A percentile compares a stretch with the other conserved stretches of the same genome.
Conservation (phyloP, 1,140 invertebrate genomes). For the Sycophaga agraensis region DNA sequence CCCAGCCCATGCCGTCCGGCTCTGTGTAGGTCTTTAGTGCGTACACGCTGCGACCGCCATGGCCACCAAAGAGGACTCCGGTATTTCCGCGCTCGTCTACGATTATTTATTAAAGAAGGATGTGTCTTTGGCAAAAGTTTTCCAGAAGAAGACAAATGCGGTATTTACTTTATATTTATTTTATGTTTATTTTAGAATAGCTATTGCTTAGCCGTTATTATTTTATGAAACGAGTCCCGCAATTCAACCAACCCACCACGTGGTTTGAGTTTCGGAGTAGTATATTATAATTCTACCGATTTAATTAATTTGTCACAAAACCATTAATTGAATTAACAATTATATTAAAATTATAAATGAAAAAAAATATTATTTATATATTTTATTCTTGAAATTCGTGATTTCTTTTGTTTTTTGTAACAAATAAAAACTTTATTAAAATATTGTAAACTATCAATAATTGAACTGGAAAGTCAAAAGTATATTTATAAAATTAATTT, state of each 20-base stretch:
- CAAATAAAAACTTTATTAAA: too few relatives aligned
- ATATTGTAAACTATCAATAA: too few relatives aligned
- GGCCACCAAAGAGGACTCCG: slow-evolving; percentile 40
- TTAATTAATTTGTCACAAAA: background rate
- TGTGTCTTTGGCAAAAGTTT: slow-evolving; percentile 60
- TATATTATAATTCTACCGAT: background rate
- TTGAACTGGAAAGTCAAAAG: too few relatives aligned
- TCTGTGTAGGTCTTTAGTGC: background rate
- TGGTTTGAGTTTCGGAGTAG: slow-evolving; percentile 24
- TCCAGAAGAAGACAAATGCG: slow-evolving; percentile 63
- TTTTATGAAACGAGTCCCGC: slow-evolving; percentile 25
- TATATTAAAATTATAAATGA: too few relatives aligned
- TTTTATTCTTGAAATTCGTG: too few relatives aligned
- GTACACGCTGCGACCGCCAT: slow-evolving; percentile 35
- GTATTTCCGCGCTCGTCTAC: slow-evolving; percentile 56
- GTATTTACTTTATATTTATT: slow-evolving; percentile 49
- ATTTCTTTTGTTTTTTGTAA: too few relatives aligned
- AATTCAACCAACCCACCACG: slow-evolving; percentile 38
- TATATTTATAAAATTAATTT: background rate
- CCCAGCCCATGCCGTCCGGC: background rate
- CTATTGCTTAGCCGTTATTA: background rate
- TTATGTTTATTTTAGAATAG: background rate
- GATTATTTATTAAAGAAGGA: slow-evolving; percentile 63
- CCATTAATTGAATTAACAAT: too few relatives aligned
- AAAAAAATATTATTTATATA: too few relatives aligned